Conservation (phyloP, 2,113 vertebrate genomes). For the Cavia aperea region DNA sequence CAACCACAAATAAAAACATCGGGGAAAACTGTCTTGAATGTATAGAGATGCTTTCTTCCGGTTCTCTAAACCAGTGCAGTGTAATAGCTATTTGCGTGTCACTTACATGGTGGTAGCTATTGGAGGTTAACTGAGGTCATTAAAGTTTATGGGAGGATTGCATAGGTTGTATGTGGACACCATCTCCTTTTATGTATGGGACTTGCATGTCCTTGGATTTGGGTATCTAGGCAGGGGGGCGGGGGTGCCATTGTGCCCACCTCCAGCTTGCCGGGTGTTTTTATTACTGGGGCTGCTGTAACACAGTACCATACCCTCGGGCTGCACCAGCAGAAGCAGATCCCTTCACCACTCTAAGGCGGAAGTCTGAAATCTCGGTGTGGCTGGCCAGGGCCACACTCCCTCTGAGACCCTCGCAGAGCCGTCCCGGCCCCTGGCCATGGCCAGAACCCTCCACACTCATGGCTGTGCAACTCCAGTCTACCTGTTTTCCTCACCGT, state of each 20-base stretch:
- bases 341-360: too few relatives aligned
- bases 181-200: neutral
- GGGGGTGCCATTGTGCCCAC: rapidly evolving
- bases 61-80: neutral
- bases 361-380: neutral
- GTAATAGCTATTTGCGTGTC: neutral
- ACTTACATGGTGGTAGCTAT: neutral
- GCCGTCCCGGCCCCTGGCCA: rapidly evolving
- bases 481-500: neutral
- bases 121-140: rapidly evolving
- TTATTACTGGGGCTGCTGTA: neutral
- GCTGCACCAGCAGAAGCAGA: neutral
- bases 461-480: neutral
- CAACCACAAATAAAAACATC: neutral
- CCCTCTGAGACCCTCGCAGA: neutral
- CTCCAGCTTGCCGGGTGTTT: neutral
- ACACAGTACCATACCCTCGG: rapidly evolving
- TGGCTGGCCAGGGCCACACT: rapidly evolving
- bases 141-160: neutral
- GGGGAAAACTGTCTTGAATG: neutral
- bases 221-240: neutral
- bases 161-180: neutral
- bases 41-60: neutral
- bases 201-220: neutral
- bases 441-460: neutral